phyloP scores from a whole-genome alignment of 2,888 invertebrate genomes.

The Trachelus iudaicus region DNA sequence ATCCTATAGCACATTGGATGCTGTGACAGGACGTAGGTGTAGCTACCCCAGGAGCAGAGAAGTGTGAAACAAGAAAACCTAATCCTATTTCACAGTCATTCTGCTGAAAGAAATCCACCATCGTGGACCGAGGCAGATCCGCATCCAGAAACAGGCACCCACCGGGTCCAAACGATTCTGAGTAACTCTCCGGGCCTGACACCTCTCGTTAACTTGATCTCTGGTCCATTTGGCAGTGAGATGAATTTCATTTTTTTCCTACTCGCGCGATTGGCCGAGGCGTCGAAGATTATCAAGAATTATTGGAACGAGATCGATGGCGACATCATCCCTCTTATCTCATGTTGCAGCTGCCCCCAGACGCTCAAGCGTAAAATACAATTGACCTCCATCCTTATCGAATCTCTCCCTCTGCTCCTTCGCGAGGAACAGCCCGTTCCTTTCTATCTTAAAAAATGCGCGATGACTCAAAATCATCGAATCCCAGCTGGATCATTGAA shows the following conservation, averaged over 20 bases:
- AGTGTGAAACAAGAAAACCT: slow-evolving; percentile 50
- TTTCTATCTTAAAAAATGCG: background rate
- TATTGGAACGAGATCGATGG: slow-evolving; percentile 21
- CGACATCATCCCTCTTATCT: slow-evolving; percentile 45
- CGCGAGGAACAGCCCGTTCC: background rate
- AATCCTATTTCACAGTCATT: background rate
- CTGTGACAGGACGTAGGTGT: background rate
- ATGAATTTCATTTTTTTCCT: background rate
- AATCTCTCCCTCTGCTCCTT: slow-evolving; percentile 29
- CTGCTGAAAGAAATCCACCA: too few relatives aligned
- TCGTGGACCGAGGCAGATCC: too few relatives aligned
- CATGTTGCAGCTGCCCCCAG: slow-evolving; percentile 46
- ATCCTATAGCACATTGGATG: too few relatives aligned
- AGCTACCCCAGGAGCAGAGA: slow-evolving; percentile 27
- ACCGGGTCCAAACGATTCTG: too few relatives aligned
- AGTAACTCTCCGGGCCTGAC: too few relatives aligned
- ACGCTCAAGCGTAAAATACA: too few relatives aligned
- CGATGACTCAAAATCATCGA: too few relatives aligned
- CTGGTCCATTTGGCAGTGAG: background rate
- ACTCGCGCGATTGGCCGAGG: background rate
- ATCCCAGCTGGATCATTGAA: too few relatives aligned
- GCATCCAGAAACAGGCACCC: too few relatives aligned
- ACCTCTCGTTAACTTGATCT: too few relatives aligned
- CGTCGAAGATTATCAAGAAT: background rate
- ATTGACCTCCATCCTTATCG: slow-evolving; percentile 30